Conservation (phyloP, 2,888 invertebrate species). For the Acholoe squamosa region DNA sequence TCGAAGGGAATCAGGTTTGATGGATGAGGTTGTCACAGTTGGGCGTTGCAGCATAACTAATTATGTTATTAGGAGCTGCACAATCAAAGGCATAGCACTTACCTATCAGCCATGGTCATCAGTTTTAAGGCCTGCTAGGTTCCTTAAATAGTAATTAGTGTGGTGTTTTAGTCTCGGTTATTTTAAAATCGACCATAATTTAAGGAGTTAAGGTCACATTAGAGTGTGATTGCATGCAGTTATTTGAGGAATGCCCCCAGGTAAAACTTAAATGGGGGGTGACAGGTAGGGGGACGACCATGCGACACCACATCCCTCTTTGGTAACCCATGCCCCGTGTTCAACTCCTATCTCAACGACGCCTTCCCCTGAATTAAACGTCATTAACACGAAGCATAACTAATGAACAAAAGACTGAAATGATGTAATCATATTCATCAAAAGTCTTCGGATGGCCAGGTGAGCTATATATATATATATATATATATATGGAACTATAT, state of each 20-base stretch:
- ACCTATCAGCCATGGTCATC: background rate
- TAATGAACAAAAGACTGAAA: background rate
- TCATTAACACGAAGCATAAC: background rate
- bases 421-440: background rate
- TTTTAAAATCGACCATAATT: conserved; percentile 45
- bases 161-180: conserved; percentile 12
- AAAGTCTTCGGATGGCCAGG: background rate
- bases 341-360: background rate
- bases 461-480: background rate
- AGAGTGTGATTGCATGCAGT: conserved; percentile 33
- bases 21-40: conserved; percentile 35
- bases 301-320: background rate
- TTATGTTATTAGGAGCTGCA: conserved; percentile 29
- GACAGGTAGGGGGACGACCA: background rate
- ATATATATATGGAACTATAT: too few species aligned
- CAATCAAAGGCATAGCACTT: conserved; percentile 37
- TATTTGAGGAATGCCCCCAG: conserved; percentile 41
- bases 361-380: background rate
- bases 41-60: conserved; percentile 60
- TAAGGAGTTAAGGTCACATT: conserved; percentile 41
- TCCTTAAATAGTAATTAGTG: conserved; percentile 50
- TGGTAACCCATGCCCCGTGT: background rate
- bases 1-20: background rate
- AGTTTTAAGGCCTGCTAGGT: background rate
- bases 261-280: conserved; percentile 30